Conservation (phyloP, 2,888 invertebrate species). For the Acleris emargana region DNA sequence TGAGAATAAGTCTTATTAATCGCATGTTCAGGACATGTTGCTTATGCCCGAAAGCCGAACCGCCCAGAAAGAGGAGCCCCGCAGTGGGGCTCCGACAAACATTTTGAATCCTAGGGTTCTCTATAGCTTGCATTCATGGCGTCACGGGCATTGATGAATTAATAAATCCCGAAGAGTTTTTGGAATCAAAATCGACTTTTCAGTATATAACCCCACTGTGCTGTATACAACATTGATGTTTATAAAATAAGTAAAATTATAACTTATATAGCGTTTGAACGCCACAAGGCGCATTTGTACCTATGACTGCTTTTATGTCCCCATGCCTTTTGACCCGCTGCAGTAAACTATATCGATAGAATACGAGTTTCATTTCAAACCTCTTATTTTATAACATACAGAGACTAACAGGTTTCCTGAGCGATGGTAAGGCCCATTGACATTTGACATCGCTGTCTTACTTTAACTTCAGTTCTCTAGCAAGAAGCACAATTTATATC, state of each 20-base stretch:
- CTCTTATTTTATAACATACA: conserved; percentile 5
- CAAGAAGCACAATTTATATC: too few relatives aligned
- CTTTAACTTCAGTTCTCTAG: too few relatives aligned
- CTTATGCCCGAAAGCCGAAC: too few relatives aligned
- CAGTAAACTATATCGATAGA: conserved; percentile 59
- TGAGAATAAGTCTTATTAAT: too few relatives aligned
- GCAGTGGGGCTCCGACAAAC: too few relatives aligned
- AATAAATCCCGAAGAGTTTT: neutral
- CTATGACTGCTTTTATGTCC: conserved; percentile 62
- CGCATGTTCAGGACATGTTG: too few relatives aligned
- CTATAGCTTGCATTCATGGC: too few relatives aligned
- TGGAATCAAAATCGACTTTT: neutral
- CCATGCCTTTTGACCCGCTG: conserved; percentile 61
- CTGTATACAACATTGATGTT: conserved; percentile 19
- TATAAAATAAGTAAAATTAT: conserved; percentile 29
- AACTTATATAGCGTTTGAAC: conserved; percentile 27
- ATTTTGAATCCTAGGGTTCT: too few relatives aligned
- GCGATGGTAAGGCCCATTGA: too few relatives aligned
- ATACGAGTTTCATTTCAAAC: conserved; percentile 45
- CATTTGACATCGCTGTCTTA: too few relatives aligned
- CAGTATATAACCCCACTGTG: neutral
- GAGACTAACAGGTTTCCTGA: too few relatives aligned
- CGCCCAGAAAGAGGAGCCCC: too few relatives aligned
- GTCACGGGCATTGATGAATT: neutral
- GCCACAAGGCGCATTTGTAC: conserved; percentile 47